Evolutionary conservation across 2,113 vertebrate genomes (phyloP), one percentile per base, ranked within the genome.

Genomic region (Phylloscopus trochiloides): DNA sequence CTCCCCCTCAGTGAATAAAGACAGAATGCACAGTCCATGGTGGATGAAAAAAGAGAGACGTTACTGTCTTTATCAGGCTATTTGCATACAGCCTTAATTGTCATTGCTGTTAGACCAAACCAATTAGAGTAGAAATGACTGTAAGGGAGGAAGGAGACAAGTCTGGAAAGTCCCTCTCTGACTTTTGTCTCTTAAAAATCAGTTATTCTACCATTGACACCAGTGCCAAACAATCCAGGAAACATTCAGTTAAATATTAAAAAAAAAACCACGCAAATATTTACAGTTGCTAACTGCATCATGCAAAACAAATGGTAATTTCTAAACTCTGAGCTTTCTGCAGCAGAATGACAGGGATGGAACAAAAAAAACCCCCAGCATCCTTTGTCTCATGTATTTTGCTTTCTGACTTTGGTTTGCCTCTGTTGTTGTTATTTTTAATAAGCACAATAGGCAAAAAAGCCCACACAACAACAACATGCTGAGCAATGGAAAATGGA

Each of bases 101-200:
- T 94, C 94, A 95, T 66, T 96, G 71, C 88, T 96, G 91, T 96
- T 87, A 93, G 83, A 95, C 94, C 88, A 96, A 95, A 93, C 92
- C 95, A 94, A 97, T 96, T 84, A 94, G 94, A 94, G 68, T 77
- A 95, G 96, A 97, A 97, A 97, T 97, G 97, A 97, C 97, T 97
- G 96, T 96, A 94, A 97, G 91, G 65, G 94, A 97, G 95, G 92
- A 94, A 95, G 86, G 81, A 92, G 94, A 96, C 95, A 88, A 86
- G 68, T 38, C 79, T 97, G 97, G 97, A 96, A 97, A 97, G 96
- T 97, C 95, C 97, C 95, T 91, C 88, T 85, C 38, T 78, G 66
- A 88, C 52, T 86, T 95, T 50, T 96, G 86, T 78, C 91, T 94
- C 91, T 96, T 85, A 87, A 97, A 96, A 95, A 90, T 91, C 94